A percentile compares a stretch with the other conserved stretches of the same genome.
These are phyloP conservation scores for Acanthopleura granulata DNA, from an alignment of 2,888 invertebrate species.

Conservation along the genomic window DNA sequence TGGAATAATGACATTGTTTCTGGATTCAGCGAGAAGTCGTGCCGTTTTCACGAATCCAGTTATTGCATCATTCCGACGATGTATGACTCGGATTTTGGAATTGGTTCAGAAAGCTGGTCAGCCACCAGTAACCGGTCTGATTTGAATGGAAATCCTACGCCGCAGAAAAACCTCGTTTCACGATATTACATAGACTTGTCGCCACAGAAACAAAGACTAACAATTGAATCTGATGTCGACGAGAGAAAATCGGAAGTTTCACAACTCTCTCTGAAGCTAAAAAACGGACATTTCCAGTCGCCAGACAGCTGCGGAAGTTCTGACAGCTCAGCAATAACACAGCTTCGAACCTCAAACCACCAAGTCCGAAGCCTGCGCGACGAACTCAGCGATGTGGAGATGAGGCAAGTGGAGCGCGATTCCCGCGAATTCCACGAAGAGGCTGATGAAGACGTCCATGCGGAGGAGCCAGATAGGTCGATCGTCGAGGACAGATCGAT, in stretches of 20 bases:
- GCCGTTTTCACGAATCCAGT: not conserved
- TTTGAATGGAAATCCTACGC: not conserved
- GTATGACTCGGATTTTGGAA: not conserved
- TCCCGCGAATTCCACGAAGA: too few relatives aligned
- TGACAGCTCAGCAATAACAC: not conserved
- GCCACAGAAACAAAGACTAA: not conserved
- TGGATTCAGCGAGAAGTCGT: not conserved
- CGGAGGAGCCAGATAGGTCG: too few relatives aligned
- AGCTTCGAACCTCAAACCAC: not conserved
- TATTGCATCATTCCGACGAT: slow-evolving; percentile 13
- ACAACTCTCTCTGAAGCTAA: not conserved
- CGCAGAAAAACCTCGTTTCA: not conserved
- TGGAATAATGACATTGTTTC: not conserved
- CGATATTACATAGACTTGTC: not conserved
- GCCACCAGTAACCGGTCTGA: not conserved
- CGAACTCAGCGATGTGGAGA: not conserved
- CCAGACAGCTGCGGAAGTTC: not conserved
- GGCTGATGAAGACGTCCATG: too few relatives aligned
- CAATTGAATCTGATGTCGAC: not conserved
- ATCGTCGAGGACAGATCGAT: too few relatives aligned
- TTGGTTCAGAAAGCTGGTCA: not conserved
- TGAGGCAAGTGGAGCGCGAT: too few relatives aligned
- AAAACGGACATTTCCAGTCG: not conserved
- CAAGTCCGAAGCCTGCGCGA: not conserved
- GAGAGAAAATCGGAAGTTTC: not conserved